A percentile compares a stretch with the other conserved stretches of the same genome.
Conservation (phyloP, 2,113 vertebrate genomes). For the Oenanthe melanoleuca region DNA sequence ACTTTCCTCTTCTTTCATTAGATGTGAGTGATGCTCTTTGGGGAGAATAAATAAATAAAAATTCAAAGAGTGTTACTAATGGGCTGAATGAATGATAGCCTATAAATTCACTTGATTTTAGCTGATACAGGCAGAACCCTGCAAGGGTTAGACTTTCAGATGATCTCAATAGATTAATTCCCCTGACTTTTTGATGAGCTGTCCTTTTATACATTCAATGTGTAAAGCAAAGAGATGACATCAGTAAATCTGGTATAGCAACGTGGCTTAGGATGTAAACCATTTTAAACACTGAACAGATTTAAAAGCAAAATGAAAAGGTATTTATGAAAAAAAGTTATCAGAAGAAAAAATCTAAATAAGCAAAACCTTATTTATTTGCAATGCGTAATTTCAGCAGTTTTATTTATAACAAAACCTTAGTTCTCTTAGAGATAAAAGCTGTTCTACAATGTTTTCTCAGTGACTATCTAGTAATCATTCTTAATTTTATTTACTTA, state of each 20-base stretch:
- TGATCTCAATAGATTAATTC: not conserved
- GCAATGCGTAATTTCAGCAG: not conserved
- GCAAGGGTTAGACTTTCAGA: not conserved
- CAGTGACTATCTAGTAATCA: not conserved
- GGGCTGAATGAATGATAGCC: not conserved
- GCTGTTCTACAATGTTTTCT: not conserved
- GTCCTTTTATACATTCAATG: not conserved
- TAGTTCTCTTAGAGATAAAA: slow-evolving; percentile 18
- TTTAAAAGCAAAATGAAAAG: slow-evolving; percentile 9
- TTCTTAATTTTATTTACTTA: slow-evolving; percentile 31
- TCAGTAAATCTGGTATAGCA: not conserved
- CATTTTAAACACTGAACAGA: not conserved
- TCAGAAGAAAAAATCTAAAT: not conserved
- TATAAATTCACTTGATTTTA: not conserved
- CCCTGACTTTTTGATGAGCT: not conserved
- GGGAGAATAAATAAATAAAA: not conserved
- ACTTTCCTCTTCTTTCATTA: slow-evolving; percentile 61
- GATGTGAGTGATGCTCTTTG: slow-evolving; percentile 9
- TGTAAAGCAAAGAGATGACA: not conserved
- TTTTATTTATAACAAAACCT: not conserved
- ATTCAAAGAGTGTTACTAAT: not conserved
- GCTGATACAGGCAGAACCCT: not conserved
- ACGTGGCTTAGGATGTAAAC: not conserved
- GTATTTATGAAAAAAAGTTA: not conserved
- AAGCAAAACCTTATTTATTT: slow-evolving; percentile 38